These are phyloP conservation scores for Ditula angustiorana DNA, from an alignment of 2,888 invertebrate genomes.

Conservation along the genomic window DNA sequence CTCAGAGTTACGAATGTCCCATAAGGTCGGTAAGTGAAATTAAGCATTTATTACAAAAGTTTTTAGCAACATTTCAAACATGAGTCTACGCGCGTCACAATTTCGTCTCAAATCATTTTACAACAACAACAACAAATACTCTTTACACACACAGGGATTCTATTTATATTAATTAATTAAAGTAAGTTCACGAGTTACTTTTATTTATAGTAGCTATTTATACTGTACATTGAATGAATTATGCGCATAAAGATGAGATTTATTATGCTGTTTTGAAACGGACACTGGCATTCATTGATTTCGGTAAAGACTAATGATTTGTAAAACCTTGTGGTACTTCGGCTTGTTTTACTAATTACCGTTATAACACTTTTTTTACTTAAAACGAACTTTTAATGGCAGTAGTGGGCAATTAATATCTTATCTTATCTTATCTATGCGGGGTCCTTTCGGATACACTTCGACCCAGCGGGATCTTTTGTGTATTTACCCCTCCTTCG, in stretches of 20 bases:
- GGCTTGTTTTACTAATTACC: background rate
- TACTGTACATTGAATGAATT: too few relatives aligned
- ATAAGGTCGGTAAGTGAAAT: conserved; percentile 57
- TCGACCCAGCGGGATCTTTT: too few relatives aligned
- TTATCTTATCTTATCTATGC: too few relatives aligned
- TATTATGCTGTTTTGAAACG: background rate
- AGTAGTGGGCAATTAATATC: conserved; percentile 17
- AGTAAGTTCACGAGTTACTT: too few relatives aligned
- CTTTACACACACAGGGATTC: too few relatives aligned
- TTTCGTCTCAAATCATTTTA: background rate
- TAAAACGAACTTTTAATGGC: background rate
- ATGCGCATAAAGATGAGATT: background rate
- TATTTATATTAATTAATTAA: too few relatives aligned
- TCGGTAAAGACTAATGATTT: background rate
- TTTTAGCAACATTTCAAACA: conserved; percentile 45
- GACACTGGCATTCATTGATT: background rate
- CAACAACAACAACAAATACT: too few relatives aligned
- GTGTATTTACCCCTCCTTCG: too few relatives aligned
- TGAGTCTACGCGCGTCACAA: conserved; percentile 44
- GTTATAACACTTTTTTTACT: background rate
- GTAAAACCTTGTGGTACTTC: background rate
- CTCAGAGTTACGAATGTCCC: conserved; percentile 51
- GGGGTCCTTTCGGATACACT: too few relatives aligned
- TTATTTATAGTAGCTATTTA: too few relatives aligned
- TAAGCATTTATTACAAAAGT: conserved; percentile 63